phyloP scores from a whole-genome alignment of 2,888 invertebrate genomes.

The Apamea sordens region DNA sequence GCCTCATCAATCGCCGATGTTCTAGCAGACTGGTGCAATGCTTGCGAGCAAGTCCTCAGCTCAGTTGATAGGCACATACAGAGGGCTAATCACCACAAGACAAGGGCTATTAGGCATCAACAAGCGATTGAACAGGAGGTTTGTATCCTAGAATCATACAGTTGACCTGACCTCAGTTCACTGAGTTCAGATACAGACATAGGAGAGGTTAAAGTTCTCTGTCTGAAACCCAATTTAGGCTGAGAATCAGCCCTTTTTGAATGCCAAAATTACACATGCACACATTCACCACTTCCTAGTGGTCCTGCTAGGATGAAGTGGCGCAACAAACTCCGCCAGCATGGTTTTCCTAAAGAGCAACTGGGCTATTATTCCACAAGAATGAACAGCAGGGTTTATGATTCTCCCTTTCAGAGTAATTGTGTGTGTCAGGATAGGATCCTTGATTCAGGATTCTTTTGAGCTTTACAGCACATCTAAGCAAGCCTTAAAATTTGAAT shows the following conservation, averaged over 20 bases:
- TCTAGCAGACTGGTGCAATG: slow-evolving; percentile 96
- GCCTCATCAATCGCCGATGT: slow-evolving; percentile 95
- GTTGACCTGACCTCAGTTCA: background rate
- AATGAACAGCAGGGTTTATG: background rate
- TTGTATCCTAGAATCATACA: slow-evolving; percentile 4
- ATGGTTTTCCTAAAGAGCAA: background rate
- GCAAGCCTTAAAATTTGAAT: background rate
- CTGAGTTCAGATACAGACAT: background rate
- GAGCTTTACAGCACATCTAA: background rate
- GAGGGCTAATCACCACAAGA: slow-evolving; percentile 96
- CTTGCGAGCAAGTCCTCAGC: slow-evolving; percentile 96
- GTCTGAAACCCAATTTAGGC: background rate
- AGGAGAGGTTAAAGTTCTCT: background rate
- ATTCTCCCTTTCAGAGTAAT: background rate
- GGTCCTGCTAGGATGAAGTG: background rate
- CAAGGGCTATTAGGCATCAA: slow-evolving; percentile 94
- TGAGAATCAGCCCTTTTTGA: background rate
- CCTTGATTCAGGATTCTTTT: background rate
- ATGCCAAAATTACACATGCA: background rate
- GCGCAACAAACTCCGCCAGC: background rate
- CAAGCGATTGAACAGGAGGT: slow-evolving; percentile 97
- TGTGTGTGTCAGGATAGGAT: background rate
- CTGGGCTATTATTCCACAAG: background rate
- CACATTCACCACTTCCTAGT: background rate
- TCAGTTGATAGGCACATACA: slow-evolving; percentile 97